Conservation (phyloP, 1,140 invertebrate genomes). For the Drosophila kanapiae region DNA sequence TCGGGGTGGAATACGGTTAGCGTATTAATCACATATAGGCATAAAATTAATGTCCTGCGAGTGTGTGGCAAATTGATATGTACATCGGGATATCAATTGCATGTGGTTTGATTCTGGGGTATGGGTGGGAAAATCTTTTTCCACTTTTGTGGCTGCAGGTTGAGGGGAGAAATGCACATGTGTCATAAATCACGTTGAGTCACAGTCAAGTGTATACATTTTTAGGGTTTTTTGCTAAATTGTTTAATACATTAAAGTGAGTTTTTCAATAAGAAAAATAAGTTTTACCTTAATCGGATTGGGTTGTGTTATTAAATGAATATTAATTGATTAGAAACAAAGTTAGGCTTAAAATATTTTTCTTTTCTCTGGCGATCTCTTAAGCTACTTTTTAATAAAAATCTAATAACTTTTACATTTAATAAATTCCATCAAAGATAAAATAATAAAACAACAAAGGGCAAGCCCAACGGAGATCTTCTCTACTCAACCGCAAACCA, state of each 20-base stretch:
- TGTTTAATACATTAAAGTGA: background rate
- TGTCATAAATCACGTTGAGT: slow-evolving; percentile 38
- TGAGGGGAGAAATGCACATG: slow-evolving; percentile 26
- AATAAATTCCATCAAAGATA: background rate
- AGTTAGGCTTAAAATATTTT: background rate
- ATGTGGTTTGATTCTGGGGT: slow-evolving; percentile 34
- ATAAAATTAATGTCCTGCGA: slow-evolving; percentile 75
- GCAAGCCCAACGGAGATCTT: background rate
- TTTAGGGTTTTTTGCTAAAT: background rate
- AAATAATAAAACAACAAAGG: background rate
- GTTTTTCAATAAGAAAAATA: background rate
- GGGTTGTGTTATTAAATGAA: background rate
- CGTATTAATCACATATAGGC: slow-evolving; percentile 75
- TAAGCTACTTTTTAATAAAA: background rate
- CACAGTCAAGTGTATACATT: slow-evolving; percentile 5
- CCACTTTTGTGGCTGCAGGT: slow-evolving; percentile 44
- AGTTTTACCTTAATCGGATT: background rate
- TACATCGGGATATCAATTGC: slow-evolving; percentile 70
- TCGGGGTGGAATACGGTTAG: slow-evolving; percentile 23
- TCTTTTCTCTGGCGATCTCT: too few species aligned
- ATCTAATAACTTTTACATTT: background rate
- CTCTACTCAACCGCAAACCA: background rate
- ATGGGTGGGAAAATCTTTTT: slow-evolving; percentile 66
- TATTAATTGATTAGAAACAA: background rate
- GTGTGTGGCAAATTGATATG: slow-evolving; percentile 78